A percentile compares a stretch with the other conserved stretches of the same genome.
These are phyloP conservation scores for Caenorhabditis sp. DNA, from an alignment of 2,888 invertebrate species.

Conservation along the genomic window DNA sequence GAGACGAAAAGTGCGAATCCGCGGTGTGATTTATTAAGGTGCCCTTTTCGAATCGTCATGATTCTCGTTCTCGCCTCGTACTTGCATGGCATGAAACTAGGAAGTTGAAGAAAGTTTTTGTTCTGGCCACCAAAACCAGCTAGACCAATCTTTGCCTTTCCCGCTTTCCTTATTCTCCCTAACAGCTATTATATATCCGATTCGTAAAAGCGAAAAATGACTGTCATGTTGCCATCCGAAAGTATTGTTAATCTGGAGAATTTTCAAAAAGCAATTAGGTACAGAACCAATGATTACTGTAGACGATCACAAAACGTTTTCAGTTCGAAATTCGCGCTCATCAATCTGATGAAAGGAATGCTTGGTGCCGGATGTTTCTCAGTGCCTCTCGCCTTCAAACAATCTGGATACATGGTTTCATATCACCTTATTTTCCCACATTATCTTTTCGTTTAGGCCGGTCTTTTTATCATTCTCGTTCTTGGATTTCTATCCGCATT, in stretches of 20 bases:
- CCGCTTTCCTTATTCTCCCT: too few species aligned
- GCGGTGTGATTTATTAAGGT: too few species aligned
- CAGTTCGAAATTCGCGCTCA: conserved; percentile 67
- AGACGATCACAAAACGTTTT: conserved; percentile 9
- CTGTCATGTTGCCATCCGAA: conserved; percentile 33
- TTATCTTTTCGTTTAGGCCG: conserved; percentile 64
- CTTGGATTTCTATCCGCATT: conserved; percentile 73
- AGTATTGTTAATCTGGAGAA: conserved; percentile 23
- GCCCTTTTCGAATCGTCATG: too few species aligned
- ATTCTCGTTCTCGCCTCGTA: too few species aligned
- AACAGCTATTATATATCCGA: too few species aligned
- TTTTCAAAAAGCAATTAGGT: conserved; percentile 41
- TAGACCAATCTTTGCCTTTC: too few species aligned
- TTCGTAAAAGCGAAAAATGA: conserved; percentile 22
- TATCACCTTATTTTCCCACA: neutral
- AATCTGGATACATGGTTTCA: conserved; percentile 71
- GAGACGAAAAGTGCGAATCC: too few species aligned
- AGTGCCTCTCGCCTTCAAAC: conserved; percentile 76
- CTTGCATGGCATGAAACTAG: too few species aligned
- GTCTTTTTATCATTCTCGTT: conserved; percentile 69
- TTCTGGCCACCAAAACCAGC: too few species aligned
- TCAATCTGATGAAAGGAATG: conserved; percentile 76
- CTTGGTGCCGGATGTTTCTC: conserved; percentile 76
- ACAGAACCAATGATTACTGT: neutral
- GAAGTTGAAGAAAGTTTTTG: too few species aligned